Evolutionary conservation across 2,888 invertebrate genomes (phyloP).

Genomic region (Luperina testacea): DNA sequence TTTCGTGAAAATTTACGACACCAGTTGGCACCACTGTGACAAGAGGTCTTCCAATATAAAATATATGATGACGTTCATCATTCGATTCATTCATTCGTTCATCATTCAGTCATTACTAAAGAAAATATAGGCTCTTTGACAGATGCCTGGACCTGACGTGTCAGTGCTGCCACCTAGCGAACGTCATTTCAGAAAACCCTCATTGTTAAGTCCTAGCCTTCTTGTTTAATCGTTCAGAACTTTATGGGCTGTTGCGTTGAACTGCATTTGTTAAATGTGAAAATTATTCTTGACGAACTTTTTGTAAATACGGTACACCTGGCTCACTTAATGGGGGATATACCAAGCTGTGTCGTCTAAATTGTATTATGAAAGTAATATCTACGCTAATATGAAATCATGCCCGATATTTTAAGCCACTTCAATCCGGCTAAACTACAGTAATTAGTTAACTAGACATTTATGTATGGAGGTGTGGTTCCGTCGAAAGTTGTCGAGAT

Average conservation of each 20-base stretch:
- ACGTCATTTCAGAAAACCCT: too few relatives aligned
- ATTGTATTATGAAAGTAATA: not conserved
- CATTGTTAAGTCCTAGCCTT: not conserved
- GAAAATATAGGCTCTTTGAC: too few relatives aligned
- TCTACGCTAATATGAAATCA: not conserved
- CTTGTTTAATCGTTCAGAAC: not conserved
- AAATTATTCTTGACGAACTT: not conserved
- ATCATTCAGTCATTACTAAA: too few relatives aligned
- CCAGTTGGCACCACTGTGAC: too few relatives aligned
- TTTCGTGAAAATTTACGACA: too few relatives aligned
- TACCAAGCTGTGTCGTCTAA: not conserved
- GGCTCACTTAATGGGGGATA: not conserved
- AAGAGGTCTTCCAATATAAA: too few relatives aligned
- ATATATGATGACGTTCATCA: too few relatives aligned
- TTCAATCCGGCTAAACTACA: not conserved
- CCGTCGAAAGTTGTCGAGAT: constrained; percentile 32
- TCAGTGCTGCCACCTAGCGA: too few relatives aligned
- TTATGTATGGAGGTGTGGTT: constrained; percentile 33
- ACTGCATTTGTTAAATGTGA: not conserved
- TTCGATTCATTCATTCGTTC: too few relatives aligned
- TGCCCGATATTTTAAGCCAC: not conserved
- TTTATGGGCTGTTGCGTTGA: not conserved
- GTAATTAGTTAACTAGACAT: constrained; percentile 37
- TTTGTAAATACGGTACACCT: not conserved
- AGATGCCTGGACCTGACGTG: too few relatives aligned